Base-by-base conservation (phyloP, 2,797 vertebrate genomes). In the Champsocephalus gunnari region DNA sequence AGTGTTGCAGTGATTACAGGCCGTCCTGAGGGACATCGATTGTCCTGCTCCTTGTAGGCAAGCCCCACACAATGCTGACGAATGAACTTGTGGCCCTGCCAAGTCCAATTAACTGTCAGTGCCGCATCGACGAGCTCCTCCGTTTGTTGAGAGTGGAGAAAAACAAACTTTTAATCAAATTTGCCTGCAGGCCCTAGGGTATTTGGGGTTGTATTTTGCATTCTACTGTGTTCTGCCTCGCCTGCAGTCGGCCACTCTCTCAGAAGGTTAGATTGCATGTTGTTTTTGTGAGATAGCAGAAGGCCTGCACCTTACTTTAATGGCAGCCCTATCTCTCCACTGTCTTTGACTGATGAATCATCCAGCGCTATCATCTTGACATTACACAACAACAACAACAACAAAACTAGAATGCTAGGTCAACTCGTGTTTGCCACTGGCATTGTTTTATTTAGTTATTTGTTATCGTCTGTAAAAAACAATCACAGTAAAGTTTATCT, bases 21-120 rank as follows among this genome's bases (percentile, higher is more conserved):
- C 92, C 88, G 91, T 96, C 97, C 96, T 94, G 86, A 89, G 96
- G 96, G 96, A 97, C 95, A 93, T 92, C 90, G 94, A 96, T 96
- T 96, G 94, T 89, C 88, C 93, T 93, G 93, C 95, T 95, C 95
- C 96, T 97, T 95, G 94, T 93, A 96, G 96, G 92, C 94, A 95
- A 96, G 95, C 96, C 94, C 94, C 93, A 94, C 96, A 96, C 97
- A 97, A 96, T 96, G 97, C 95, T 97, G 96, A 97, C 88, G 93
- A 97, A 98, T 98, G 96, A 97, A 98, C 96, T 96, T 92, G 93
- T 95, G 96, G 95, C 94, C 94, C 94, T 97, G 97, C 97, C 97
- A 97, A 95, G 97, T 97, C 96, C 97, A 97, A 96, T 98, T 98
- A 97, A 94, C 90, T 94, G 91, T 91, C 94, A 95, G 96, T 95